Conservation (phyloP, 2,888 invertebrate species). For the Cataglyphis rosenhaueri region DNA sequence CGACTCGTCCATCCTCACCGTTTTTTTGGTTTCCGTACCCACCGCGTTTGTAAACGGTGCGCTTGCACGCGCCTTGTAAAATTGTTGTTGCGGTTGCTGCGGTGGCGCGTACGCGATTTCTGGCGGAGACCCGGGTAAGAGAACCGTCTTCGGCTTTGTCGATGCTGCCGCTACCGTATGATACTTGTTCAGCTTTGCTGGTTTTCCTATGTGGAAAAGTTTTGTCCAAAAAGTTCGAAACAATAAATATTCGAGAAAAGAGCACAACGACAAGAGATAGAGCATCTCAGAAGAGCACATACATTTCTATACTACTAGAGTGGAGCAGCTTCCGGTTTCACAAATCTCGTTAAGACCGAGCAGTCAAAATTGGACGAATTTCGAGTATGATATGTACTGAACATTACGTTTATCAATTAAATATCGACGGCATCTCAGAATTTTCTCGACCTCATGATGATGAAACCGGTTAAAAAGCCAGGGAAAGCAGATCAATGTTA, state of each 20-base stretch:
- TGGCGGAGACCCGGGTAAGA: conserved; percentile 88
- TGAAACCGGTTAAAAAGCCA: conserved; percentile 20
- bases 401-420: conserved; percentile 2
- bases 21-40: conserved; percentile 90
- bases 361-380: neutral
- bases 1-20: conserved; percentile 90
- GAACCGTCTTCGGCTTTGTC: conserved; percentile 82
- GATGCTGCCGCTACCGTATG: conserved; percentile 58
- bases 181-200: conserved; percentile 84
- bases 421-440: conserved; percentile 1
- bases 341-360: conserved; percentile 25
- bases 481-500: neutral
- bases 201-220: conserved; percentile 81
- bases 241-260: conserved; percentile 14
- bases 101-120: conserved; percentile 87
- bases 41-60: conserved; percentile 88
- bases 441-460: conserved; percentile 38
- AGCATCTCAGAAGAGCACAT: neutral
- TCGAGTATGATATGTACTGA: neutral
- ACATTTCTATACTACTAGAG: neutral
- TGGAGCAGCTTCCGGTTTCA: neutral
- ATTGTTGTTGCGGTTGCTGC: conserved; percentile 84
- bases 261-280: conserved; percentile 17
- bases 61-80: conserved; percentile 87
- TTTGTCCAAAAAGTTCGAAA: conserved; percentile 61